phyloP scores from a whole-genome alignment of 2,888 invertebrate genomes.

The Lithophane ornitopus region DNA sequence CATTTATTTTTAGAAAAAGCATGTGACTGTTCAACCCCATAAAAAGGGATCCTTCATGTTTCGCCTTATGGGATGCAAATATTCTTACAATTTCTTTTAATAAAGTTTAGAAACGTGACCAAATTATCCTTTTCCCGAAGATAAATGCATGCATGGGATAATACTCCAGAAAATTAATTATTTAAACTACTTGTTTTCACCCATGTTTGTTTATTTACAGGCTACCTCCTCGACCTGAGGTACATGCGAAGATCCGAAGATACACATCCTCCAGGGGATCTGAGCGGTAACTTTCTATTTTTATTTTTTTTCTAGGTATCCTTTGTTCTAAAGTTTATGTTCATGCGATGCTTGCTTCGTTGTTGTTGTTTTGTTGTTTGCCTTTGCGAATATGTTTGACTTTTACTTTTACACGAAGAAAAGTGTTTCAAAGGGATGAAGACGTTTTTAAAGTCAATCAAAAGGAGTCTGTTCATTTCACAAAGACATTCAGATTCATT shows the following conservation, averaged over 20 bases:
- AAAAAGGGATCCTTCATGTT: neutral
- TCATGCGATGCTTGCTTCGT: slow-evolving; percentile 12
- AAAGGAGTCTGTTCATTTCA: neutral
- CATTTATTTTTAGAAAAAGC: neutral
- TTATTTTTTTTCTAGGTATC: slow-evolving; percentile 20
- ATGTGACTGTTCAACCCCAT: neutral
- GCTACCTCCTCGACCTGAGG: slow-evolving; percentile 88
- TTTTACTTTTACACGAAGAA: neutral
- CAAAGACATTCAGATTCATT: too few relatives aligned
- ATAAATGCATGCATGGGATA: neutral
- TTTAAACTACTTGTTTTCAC: neutral
- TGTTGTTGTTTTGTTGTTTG: slow-evolving; percentile 16
- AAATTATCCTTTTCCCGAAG: neutral
- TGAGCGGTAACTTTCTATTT: slow-evolving; percentile 75
- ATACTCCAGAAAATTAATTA: neutral
- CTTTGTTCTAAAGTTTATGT: slow-evolving; percentile 22
- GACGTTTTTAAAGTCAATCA: neutral
- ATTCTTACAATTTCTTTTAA: neutral
- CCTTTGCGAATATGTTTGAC: slow-evolving; percentile 28
- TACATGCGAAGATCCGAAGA: slow-evolving; percentile 81
- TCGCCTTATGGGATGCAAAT: neutral
- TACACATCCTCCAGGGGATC: slow-evolving; percentile 72
- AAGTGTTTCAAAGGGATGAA: neutral
- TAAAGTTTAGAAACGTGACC: neutral
- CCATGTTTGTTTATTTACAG: slow-evolving; percentile 77